phyloP scores from a whole-genome alignment of 2,888 invertebrate genomes.

The Catocala fraxini region DNA sequence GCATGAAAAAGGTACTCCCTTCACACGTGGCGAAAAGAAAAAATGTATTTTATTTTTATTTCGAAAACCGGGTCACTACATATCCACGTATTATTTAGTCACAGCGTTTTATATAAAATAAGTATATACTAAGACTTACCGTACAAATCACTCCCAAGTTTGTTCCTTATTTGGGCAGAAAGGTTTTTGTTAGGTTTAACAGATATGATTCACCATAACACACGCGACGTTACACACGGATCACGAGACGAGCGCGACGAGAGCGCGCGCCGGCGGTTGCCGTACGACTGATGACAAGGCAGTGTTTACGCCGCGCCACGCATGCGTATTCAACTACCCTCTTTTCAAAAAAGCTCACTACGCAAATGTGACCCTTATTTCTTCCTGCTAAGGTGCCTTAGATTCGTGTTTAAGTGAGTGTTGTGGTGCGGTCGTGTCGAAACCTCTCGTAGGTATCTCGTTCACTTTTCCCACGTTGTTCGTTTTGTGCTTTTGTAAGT shows the following conservation, averaged over 20 bases:
- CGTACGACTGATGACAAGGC: slow-evolving; percentile 68
- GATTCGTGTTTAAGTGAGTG: slow-evolving; percentile 10
- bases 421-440: slow-evolving; percentile 34
- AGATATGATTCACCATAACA: slow-evolving; percentile 64
- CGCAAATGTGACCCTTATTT: slow-evolving; percentile 43
- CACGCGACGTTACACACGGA: slow-evolving; percentile 61
- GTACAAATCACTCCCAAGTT: slow-evolving; percentile 61
- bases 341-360: slow-evolving; percentile 22
- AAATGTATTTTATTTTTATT: slow-evolving; percentile 53
- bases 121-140: slow-evolving; percentile 56
- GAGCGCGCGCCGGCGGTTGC: slow-evolving; percentile 62
- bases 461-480: slow-evolving; percentile 46
- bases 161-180: slow-evolving; percentile 56
- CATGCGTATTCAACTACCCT: slow-evolving; percentile 75
- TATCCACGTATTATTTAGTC: slow-evolving; percentile 21
- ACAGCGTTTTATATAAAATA: neutral
- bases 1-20: slow-evolving; percentile 11
- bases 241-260: slow-evolving; percentile 40
- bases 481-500: slow-evolving; percentile 41
- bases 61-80: slow-evolving; percentile 56
- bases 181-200: slow-evolving; percentile 47
- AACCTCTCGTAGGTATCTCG: slow-evolving; percentile 33
- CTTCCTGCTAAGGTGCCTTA: slow-evolving; percentile 39
- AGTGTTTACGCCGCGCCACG: slow-evolving; percentile 77
- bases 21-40: slow-evolving; percentile 40